Conservation (phyloP, 2,113 vertebrate genomes). For the Notiomystis cincta region DNA sequence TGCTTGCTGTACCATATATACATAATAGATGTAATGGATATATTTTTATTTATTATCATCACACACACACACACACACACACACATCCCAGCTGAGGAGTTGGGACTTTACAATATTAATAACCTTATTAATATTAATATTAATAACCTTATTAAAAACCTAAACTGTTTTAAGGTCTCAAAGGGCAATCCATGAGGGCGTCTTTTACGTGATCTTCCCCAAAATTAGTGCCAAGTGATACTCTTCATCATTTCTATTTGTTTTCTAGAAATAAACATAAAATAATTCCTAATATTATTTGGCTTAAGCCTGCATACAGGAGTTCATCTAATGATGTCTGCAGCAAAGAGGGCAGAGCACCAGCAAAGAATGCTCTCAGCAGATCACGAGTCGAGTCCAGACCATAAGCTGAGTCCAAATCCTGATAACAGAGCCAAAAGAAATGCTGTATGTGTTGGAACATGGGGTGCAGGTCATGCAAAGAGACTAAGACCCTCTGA, state of each 20-base stretch:
- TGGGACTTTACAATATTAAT: neutral
- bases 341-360: neutral
- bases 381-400: neutral
- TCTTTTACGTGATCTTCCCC: neutral
- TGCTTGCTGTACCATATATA: neutral
- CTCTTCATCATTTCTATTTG: neutral
- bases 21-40: neutral
- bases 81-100: neutral
- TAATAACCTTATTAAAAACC: neutral
- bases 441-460: neutral
- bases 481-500: neutral
- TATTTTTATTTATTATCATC: neutral
- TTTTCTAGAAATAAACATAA: neutral
- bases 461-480: neutral
- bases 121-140: neutral
- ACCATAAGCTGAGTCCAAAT: neutral
- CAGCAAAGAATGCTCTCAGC: neutral
- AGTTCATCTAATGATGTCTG: neutral
- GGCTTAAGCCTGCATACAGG: neutral
- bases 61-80: neutral
- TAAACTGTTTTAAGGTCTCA: neutral
- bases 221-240: neutral
- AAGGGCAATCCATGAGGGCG: neutral
- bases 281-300: conserved; percentile 23
- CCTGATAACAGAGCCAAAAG: neutral